A percentile compares a stretch with the other conserved stretches of the same genome.
Conservation (phyloP, 2,888 invertebrate species). For the Dorcus hopei region DNA sequence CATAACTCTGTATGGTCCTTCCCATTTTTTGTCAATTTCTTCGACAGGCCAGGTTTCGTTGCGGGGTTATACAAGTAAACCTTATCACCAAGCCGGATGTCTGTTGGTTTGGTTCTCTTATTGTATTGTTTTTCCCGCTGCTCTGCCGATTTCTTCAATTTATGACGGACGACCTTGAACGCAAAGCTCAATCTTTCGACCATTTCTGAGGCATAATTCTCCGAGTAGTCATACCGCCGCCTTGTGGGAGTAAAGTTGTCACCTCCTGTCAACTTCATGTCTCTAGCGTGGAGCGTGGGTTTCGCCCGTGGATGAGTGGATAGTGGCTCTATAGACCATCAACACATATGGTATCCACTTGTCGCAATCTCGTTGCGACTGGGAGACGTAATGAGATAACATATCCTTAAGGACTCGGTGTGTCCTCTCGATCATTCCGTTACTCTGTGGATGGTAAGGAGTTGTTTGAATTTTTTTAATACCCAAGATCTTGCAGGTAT, state of each 20-base stretch:
- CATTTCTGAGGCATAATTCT: constrained; percentile 22
- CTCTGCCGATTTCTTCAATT: neutral
- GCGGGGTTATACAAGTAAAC: neutral
- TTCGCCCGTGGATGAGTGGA: constrained; percentile 24
- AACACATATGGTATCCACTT: constrained; percentile 29
- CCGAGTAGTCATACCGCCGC: constrained; percentile 18
- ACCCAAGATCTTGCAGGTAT: constrained; percentile 26
- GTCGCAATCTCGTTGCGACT: constrained; percentile 32
- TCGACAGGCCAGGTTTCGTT: neutral
- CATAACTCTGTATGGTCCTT: neutral
- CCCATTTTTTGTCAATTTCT: neutral
- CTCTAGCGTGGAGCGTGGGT: constrained; percentile 24
- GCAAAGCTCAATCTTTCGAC: constrained; percentile 5
- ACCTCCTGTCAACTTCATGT: constrained; percentile 25
- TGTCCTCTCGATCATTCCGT: constrained; percentile 35
- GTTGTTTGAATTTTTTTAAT: constrained; percentile 31
- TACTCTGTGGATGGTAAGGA: constrained; percentile 33
- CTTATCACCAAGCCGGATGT: neutral
- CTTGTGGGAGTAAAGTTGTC: constrained; percentile 14
- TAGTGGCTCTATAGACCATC: constrained; percentile 25
- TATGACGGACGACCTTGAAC: neutral
- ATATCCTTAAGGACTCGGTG: constrained; percentile 32
- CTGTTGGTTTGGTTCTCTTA: neutral
- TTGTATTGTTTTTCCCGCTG: neutral
- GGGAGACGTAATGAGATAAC: constrained; percentile 29